These are phyloP conservation scores for Ommatoiulus sabulosus DNA, from an alignment of 2,888 invertebrate genomes.

Conservation along the genomic window DNA sequence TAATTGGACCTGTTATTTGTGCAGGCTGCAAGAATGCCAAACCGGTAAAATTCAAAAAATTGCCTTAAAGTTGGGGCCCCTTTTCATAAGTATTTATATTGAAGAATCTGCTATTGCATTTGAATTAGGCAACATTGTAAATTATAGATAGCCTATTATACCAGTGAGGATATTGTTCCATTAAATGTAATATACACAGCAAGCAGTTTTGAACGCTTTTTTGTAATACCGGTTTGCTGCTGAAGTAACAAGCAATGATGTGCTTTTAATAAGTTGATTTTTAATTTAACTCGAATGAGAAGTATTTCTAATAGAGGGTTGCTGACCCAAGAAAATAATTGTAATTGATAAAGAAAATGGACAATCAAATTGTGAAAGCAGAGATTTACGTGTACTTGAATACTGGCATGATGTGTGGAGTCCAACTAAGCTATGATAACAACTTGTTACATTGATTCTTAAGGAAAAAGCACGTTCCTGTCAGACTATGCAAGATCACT, in stretches of 20 bases:
- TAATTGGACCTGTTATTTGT: not conserved
- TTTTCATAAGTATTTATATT: constrained; percentile 48
- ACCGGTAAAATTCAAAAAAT: constrained; percentile 26
- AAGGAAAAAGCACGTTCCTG: not conserved
- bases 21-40: constrained; percentile 11
- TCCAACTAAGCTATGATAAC: not conserved
- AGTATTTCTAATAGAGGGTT: not conserved
- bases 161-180: constrained; percentile 45
- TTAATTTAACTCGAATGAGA: not conserved
- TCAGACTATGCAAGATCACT: constrained; percentile 39
- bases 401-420: not conserved
- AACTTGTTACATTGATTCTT: not conserved
- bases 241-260: not conserved
- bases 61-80: constrained; percentile 45
- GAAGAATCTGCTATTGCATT: constrained; percentile 47
- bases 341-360: constrained; percentile 42
- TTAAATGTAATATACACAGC: constrained; percentile 39
- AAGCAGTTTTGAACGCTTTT: constrained; percentile 15
- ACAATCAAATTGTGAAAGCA: constrained; percentile 47
- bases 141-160: constrained; percentile 38
- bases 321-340: not conserved
- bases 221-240: constrained; percentile 19
- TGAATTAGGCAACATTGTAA: constrained; percentile 41
- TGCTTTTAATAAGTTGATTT: constrained; percentile 25
- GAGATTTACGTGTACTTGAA: not conserved